A percentile compares a stretch with the other conserved stretches of the same genome.
Conservation (phyloP, 2,888 invertebrate genomes). For the Ceraclea dissimilis region DNA sequence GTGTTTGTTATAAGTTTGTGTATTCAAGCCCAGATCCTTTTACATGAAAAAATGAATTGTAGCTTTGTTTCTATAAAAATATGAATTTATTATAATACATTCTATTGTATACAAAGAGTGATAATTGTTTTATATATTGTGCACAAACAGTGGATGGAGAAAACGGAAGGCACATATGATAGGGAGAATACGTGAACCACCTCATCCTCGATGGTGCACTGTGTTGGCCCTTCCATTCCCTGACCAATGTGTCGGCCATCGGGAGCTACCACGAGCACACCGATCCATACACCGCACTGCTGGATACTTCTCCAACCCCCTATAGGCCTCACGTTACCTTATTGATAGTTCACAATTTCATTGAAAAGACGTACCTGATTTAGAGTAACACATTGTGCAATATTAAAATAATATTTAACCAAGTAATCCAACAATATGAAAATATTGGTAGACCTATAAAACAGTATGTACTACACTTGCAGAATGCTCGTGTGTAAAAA, state of each 20-base stretch:
- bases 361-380: not conserved
- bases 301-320: constrained; percentile 84
- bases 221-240: constrained; percentile 87
- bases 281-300: constrained; percentile 62
- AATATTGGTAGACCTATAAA: not conserved
- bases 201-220: constrained; percentile 81
- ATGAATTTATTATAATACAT: no score
- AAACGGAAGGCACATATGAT: constrained; percentile 32
- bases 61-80: no score
- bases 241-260: constrained; percentile 83
- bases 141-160: constrained; percentile 20
- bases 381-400: not conserved
- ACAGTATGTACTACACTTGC: not conserved
- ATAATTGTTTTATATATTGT: not conserved
- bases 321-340: constrained; percentile 39
- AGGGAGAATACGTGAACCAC: constrained; percentile 47
- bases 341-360: not conserved
- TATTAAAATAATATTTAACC: no score
- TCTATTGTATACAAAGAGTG: not conserved
- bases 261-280: constrained; percentile 72
- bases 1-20: no score
- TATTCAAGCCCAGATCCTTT: no score
- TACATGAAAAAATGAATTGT: no score
- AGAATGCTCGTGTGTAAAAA: not conserved
- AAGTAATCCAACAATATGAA: no score